Percentiles rank a stretch among this genome's conserved stretches.
Evolutionary conservation across 2,888 invertebrate species (phyloP).

Genomic region (Drosophila percnosoma): DNA sequence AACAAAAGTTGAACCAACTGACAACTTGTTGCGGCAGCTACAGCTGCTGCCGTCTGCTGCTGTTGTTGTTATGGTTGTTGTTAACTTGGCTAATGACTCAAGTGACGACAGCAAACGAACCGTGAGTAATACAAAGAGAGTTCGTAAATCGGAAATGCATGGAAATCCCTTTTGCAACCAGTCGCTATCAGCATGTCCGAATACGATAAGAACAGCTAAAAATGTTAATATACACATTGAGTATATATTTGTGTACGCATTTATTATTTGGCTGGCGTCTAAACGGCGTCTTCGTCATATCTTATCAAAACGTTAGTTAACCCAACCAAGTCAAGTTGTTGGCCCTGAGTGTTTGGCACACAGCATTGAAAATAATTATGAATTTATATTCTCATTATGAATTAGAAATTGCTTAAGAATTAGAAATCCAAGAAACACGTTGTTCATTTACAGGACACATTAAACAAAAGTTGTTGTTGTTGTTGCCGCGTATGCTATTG

Average conservation of each 20-base stretch:
- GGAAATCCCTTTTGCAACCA: slow-evolving; percentile 55
- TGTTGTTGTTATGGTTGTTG: slow-evolving; percentile 4
- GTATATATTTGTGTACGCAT: background rate
- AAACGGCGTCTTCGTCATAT: slow-evolving; percentile 51
- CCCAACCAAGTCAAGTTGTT: slow-evolving; percentile 45
- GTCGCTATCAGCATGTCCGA: slow-evolving; percentile 59
- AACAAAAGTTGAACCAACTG: slow-evolving; percentile 47
- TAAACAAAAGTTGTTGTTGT: slow-evolving; percentile 34
- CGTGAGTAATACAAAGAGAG: slow-evolving; percentile 58
- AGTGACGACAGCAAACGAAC: slow-evolving; percentile 40
- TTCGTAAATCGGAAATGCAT: slow-evolving; percentile 61
- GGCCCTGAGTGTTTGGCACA: slow-evolving; percentile 20
- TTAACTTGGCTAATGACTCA: slow-evolving; percentile 52
- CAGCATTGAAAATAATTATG: slow-evolving; percentile 39
- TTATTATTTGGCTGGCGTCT: slow-evolving; percentile 50
- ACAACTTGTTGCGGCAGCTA: slow-evolving; percentile 53
- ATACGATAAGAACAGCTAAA: slow-evolving; percentile 15
- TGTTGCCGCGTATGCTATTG: slow-evolving; percentile 22
- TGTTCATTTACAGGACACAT: slow-evolving; percentile 49
- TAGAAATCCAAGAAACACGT: background rate
- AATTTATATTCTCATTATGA: slow-evolving; percentile 21
- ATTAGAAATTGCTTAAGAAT: slow-evolving; percentile 32
- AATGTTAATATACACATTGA: slow-evolving; percentile 1
- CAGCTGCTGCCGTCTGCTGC: slow-evolving; percentile 14
- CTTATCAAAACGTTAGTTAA: slow-evolving; percentile 71